Conservation (phyloP, 1,140 invertebrate genomes). For the Aplysia californica region DNA sequence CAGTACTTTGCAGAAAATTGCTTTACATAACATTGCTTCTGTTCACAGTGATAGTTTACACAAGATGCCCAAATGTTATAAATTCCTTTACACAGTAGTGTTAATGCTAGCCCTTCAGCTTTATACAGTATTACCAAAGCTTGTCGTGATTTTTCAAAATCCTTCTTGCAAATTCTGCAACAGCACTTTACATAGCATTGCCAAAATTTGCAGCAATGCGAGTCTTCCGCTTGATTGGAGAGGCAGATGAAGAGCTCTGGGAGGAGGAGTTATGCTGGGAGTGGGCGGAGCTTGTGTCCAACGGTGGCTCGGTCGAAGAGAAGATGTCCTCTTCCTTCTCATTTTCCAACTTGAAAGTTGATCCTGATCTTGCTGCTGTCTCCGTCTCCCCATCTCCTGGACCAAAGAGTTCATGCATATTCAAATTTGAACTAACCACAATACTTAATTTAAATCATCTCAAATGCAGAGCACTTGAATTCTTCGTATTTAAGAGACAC, state of each 20-base stretch:
- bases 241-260: slow-evolving; percentile 1
- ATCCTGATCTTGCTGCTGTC: not conserved
- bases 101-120: not conserved
- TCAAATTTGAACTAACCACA: not conserved
- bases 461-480: not conserved
- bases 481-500: not conserved
- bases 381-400: not conserved
- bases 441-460: not conserved
- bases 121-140: not conserved
- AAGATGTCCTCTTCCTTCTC: slow-evolving; percentile 3
- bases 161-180: not conserved
- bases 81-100: not conserved
- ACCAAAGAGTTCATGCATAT: too few relatives aligned
- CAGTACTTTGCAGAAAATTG: too few relatives aligned
- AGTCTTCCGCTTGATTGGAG: slow-evolving; percentile 18
- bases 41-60: too few relatives aligned
- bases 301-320: not conserved
- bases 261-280: slow-evolving; percentile 5
- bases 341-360: not conserved
- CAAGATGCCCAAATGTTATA: not conserved
- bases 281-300: slow-evolving; percentile 22
- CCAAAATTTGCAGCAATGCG: slow-evolving; percentile 19
- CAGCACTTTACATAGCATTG: not conserved
- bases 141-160: not conserved
- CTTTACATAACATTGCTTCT: too few relatives aligned